These are phyloP conservation scores for Cathartes aura DNA, from an alignment of 2,113 vertebrate genomes.

Conservation along the genomic window DNA sequence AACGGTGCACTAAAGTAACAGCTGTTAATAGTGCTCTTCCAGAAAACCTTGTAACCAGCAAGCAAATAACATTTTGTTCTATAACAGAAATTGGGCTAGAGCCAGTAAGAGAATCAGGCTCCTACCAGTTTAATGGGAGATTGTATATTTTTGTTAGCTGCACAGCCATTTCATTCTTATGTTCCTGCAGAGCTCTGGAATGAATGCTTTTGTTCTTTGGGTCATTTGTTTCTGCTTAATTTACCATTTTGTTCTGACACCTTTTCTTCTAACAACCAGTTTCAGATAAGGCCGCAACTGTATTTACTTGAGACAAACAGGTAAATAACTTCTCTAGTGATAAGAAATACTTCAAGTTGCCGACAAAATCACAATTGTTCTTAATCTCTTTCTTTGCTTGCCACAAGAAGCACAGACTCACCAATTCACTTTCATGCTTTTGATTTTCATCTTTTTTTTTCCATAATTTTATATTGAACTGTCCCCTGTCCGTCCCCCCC, in stretches of 20 bases:
- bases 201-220: conserved; percentile 10
- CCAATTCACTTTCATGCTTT: neutral
- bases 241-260: conserved; percentile 33
- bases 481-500: fast-evolving
- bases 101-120: neutral
- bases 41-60: neutral
- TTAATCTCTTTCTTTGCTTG: neutral
- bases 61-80: neutral
- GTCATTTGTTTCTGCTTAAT: conserved; percentile 40
- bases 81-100: neutral
- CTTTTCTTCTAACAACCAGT: conserved; percentile 1
- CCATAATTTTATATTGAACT: neutral
- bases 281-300: neutral
- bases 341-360: neutral
- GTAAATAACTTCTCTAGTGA: neutral
- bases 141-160: conserved; percentile 25
- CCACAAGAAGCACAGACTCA: neutral
- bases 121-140: neutral
- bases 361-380: neutral
- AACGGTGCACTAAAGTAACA: neutral
- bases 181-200: conserved; percentile 9
- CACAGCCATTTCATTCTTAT: neutral
- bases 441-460: neutral
- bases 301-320: neutral
- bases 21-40: neutral